phyloP scores from a whole-genome alignment of 2,888 invertebrate genomes.

The Stenodera caucasica region DNA sequence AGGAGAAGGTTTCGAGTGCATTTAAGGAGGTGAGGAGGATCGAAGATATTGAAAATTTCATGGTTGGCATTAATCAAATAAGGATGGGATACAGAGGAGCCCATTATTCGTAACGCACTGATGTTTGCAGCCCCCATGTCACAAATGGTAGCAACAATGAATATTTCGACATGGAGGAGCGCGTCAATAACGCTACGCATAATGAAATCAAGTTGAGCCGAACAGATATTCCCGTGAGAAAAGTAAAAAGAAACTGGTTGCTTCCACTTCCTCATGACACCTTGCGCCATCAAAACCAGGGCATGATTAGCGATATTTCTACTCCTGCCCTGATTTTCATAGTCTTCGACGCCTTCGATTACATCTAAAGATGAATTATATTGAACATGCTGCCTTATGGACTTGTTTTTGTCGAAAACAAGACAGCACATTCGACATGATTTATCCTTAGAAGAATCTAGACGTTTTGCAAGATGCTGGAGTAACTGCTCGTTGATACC shows the following conservation, averaged over 20 bases:
- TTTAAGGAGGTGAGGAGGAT: conserved; percentile 9
- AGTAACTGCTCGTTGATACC: conserved; percentile 6
- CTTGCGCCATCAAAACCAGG: background rate
- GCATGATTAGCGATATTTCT: background rate
- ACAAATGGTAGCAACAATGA: conserved; percentile 4
- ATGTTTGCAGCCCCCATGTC: conserved; percentile 9
- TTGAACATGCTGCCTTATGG: conserved; percentile 1
- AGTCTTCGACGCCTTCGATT: conserved; percentile 4
- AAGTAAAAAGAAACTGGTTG: conserved; percentile 6
- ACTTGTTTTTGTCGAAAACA: conserved; percentile 10
- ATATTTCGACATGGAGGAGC: background rate
- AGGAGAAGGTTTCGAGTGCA: conserved; percentile 4
- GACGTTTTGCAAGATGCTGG: conserved; percentile 3
- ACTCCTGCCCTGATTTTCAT: background rate
- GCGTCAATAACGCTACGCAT: background rate
- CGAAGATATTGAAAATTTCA: conserved; percentile 10
- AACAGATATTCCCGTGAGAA: background rate
- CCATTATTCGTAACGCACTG: conserved; percentile 4
- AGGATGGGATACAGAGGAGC: background rate
- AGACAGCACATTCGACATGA: conserved; percentile 5
- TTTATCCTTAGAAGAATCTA: background rate
- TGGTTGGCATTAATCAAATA: background rate
- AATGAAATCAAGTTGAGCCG: background rate
- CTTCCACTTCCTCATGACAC: background rate
- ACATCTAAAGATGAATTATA: background rate